Evolutionary conservation across 2,888 invertebrate genomes (phyloP).

Genomic region (Mellilla xanthometata): DNA sequence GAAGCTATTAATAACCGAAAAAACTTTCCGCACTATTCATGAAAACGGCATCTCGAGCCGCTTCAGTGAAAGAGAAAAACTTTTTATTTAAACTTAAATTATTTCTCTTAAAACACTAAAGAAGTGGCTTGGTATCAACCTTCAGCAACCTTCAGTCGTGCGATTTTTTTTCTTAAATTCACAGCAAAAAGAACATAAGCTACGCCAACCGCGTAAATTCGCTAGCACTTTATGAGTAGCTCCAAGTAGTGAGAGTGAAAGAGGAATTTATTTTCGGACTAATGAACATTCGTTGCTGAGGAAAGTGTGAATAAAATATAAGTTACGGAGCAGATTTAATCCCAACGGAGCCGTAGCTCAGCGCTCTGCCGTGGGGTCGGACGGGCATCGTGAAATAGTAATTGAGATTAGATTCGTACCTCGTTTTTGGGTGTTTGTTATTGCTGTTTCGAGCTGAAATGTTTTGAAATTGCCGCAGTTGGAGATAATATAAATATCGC

Average conservation of each 20-base stretch:
- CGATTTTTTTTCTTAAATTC: background rate
- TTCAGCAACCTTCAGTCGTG: too few relatives aligned
- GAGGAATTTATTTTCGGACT: conserved; percentile 61
- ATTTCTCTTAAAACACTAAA: too few relatives aligned
- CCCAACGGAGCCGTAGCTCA: conserved; percentile 65
- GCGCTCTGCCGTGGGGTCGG: conserved; percentile 51
- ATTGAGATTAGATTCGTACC: conserved; percentile 52
- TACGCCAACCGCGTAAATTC: conserved; percentile 16
- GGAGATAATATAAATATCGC: background rate
- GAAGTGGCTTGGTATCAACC: too few relatives aligned
- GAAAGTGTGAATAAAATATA: conserved; percentile 74
- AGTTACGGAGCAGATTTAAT: conserved; percentile 61
- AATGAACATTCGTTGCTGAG: conserved; percentile 76
- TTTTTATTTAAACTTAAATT: too few relatives aligned
- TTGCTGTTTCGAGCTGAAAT: conserved; percentile 22
- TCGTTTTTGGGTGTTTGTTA: conserved; percentile 46
- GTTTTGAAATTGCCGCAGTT: background rate
- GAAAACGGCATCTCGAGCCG: too few relatives aligned
- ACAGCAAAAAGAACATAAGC: too few relatives aligned
- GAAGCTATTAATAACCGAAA: too few relatives aligned
- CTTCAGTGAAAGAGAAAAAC: too few relatives aligned
- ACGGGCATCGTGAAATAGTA: conserved; percentile 51
- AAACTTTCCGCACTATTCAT: too few relatives aligned
- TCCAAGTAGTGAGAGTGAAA: conserved; percentile 50
- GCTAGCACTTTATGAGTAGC: conserved; percentile 18